phyloP scores from a whole-genome alignment of 2,113 vertebrate genomes.

The Rhizomys pruinosus region DNA sequence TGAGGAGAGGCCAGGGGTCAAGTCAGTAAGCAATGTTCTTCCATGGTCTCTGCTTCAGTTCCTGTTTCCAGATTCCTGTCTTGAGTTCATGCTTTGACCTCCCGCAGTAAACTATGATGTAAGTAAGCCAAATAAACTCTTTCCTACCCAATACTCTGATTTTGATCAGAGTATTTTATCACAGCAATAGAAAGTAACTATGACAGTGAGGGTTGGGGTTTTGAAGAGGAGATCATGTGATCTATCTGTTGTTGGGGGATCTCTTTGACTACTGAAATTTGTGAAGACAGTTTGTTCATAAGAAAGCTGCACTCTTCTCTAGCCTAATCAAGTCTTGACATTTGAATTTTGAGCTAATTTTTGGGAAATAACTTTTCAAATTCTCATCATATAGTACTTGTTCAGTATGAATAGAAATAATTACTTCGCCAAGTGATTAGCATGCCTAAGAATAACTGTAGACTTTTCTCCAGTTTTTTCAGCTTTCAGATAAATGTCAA shows the following conservation, averaged over 20 bases:
- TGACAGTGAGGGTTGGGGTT: too few species aligned
- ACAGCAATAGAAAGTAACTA: too few species aligned
- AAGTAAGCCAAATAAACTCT: too few species aligned
- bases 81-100: too few species aligned
- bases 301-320: not conserved
- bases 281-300: not conserved
- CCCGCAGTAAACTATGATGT: too few species aligned
- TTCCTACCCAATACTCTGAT: too few species aligned
- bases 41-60: too few species aligned
- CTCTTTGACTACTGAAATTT: not conserved
- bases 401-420: constrained; percentile 73
- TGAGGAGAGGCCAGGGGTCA: too few species aligned
- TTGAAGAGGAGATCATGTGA: not conserved
- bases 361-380: constrained; percentile 63
- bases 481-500: constrained; percentile 68
- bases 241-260: not conserved
- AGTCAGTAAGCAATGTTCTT: too few species aligned
- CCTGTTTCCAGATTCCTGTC: too few species aligned
- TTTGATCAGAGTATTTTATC: too few species aligned
- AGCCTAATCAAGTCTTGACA: constrained; percentile 65
- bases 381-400: constrained; percentile 75
- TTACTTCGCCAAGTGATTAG: constrained; percentile 70
- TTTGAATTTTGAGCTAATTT: constrained; percentile 72
- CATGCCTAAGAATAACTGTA: constrained; percentile 58
- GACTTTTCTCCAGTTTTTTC: constrained; percentile 36